Percentiles rank a stretch among this genome's conserved stretches.
Evolutionary conservation across 2,888 invertebrate genomes (phyloP).

Genomic region (Stenurella melanura): DNA sequence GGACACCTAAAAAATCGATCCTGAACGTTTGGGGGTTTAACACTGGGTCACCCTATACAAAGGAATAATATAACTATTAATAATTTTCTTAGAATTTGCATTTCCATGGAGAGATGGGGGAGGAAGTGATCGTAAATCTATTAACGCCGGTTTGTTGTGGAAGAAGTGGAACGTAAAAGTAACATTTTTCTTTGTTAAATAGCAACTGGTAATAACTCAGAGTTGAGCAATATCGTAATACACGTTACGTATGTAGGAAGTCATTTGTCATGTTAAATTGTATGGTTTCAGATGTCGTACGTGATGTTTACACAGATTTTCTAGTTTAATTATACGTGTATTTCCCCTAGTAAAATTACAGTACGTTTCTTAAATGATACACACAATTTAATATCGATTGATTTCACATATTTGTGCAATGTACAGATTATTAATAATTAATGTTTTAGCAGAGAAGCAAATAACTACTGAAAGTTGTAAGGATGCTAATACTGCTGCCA

Average conservation of each 20-base stretch:
- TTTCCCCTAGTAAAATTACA: constrained; percentile 20
- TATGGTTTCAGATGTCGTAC: constrained; percentile 46
- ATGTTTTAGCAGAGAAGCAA: no score
- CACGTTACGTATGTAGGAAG: constrained; percentile 39
- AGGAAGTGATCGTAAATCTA: constrained; percentile 8
- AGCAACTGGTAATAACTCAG: constrained; percentile 25
- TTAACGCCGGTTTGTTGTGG: neutral
- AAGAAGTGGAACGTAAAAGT: neutral
- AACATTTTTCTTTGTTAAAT: neutral
- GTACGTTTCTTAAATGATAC: constrained; percentile 8
- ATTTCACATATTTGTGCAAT: neutral
- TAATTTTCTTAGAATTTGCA: neutral
- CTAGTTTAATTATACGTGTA: constrained; percentile 41
- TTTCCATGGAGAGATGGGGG: no score
- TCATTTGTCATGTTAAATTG: constrained; percentile 42
- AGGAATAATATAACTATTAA: neutral
- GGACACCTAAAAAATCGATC: no score
- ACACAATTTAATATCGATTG: neutral
- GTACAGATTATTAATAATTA: neutral
- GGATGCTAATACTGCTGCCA: no score
- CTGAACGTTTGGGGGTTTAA: no score
- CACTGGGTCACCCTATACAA: no score
- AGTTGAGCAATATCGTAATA: constrained; percentile 28
- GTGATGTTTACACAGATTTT: constrained; percentile 49
- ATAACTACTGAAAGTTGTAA: no score